phyloP scores from a whole-genome alignment of 64 coral and sea anemone species.

The Porites australiensis region DNA sequence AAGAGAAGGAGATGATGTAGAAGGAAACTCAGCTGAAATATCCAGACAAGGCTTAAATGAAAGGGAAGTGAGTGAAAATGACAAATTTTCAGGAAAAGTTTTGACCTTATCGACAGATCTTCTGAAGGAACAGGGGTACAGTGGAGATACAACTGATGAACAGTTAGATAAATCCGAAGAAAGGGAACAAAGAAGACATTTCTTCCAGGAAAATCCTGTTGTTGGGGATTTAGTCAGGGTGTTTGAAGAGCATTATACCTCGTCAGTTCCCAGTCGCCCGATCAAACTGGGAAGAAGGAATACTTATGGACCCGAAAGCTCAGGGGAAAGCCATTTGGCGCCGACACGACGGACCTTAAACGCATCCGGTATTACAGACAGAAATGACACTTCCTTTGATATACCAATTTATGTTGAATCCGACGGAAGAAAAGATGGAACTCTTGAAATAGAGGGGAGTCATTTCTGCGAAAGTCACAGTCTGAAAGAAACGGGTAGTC shows the following conservation, averaged over 20 bases:
- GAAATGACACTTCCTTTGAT: not conserved
- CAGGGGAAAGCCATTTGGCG: not conserved
- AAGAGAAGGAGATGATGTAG: not conserved
- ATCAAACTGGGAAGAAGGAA: not conserved
- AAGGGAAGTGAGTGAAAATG: not conserved
- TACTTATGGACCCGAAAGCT: not conserved
- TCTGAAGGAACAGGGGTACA: not conserved
- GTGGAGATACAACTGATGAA: not conserved
- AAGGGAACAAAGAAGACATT: constrained; percentile 24
- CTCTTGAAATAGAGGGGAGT: not conserved
- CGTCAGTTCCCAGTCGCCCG: not conserved
- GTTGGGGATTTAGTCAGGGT: constrained; percentile 1
- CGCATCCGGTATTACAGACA: not conserved
- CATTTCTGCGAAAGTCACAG: not conserved
- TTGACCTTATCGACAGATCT: not conserved
- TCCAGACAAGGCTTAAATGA: not conserved
- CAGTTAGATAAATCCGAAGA: not conserved
- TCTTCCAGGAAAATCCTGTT: constrained; percentile 40
- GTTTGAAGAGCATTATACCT: constrained; percentile 28
- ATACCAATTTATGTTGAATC: constrained; percentile 28
- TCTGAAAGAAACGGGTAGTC: not conserved
- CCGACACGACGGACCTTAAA: not conserved
- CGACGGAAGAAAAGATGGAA: not conserved
- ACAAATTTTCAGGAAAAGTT: not conserved
- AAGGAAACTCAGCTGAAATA: not conserved